Conservation (phyloP, 1,140 invertebrate genomes). For the Tribolium madens region DNA sequence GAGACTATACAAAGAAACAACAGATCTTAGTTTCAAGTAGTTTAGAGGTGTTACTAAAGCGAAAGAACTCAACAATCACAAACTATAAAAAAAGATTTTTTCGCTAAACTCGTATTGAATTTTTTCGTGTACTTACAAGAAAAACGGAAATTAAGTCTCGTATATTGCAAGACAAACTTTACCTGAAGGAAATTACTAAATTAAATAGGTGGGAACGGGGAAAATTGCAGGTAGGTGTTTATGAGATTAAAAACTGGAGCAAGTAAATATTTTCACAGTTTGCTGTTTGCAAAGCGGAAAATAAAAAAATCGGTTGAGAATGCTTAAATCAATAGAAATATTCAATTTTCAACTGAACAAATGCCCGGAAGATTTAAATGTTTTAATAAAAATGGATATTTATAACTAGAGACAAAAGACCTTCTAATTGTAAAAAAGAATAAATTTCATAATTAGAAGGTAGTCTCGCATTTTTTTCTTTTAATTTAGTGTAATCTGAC, state of each 20-base stretch:
- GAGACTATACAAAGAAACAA: background rate
- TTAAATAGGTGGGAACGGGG: background rate
- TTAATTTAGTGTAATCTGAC: too few relatives aligned
- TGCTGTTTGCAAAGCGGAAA: background rate
- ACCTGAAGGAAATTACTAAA: background rate
- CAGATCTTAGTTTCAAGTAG: background rate
- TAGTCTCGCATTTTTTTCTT: too few relatives aligned
- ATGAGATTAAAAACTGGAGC: background rate
- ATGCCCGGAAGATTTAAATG: too few relatives aligned
- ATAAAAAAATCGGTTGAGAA: too few relatives aligned
- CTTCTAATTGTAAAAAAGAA: too few relatives aligned
- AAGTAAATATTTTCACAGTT: background rate
- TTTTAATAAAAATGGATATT: too few relatives aligned
- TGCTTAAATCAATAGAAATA: background rate
- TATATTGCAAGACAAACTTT: background rate
- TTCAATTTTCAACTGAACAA: background rate
- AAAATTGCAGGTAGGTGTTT: background rate
- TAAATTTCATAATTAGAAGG: too few relatives aligned
- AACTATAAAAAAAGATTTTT: background rate
- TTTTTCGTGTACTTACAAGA: background rate
- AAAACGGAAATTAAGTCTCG: background rate
- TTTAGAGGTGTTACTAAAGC: background rate
- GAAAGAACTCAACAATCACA: background rate
- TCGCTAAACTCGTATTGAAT: background rate
- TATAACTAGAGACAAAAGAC: too few relatives aligned